A percentile compares a stretch with the other conserved stretches of the same genome.
Evolutionary conservation across 2,113 vertebrate species (phyloP).

Genomic region (Elachura formosa): DNA sequence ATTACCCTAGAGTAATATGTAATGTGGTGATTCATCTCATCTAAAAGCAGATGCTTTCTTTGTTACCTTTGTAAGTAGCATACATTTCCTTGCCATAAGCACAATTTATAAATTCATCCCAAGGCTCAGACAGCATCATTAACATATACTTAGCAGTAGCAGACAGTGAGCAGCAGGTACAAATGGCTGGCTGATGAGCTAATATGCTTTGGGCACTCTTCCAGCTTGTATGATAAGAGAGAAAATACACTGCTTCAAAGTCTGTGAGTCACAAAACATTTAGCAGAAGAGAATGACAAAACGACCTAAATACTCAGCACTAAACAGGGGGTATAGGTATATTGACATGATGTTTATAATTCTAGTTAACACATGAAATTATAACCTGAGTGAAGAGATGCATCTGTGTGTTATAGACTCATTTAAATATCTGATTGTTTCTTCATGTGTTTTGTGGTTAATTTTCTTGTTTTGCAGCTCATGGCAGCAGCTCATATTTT

Average conservation of each 20-base stretch:
- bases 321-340: neutral
- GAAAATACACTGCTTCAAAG: neutral
- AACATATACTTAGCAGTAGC: neutral
- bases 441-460: neutral
- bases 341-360: neutral
- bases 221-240: neutral
- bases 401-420: neutral
- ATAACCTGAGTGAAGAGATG: neutral
- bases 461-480: neutral
- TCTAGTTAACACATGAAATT: neutral
- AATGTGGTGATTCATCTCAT: neutral
- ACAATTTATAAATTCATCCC: constrained; percentile 1
- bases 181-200: constrained; percentile 1
- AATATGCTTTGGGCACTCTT: neutral
- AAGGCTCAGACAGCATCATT: constrained; percentile 1
- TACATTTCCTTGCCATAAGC: neutral
- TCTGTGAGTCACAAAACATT: neutral
- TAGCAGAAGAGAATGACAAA: neutral
- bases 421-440: neutral
- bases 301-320: neutral
- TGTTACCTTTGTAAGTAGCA: neutral
- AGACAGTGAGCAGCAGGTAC: constrained; percentile 23
- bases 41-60: constrained; percentile 7
- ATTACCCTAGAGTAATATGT: constrained; percentile 9
- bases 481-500: neutral